These are phyloP conservation scores for Linnaemya tessellans DNA, from an alignment of 2,888 invertebrate genomes.

Conservation along the genomic window DNA sequence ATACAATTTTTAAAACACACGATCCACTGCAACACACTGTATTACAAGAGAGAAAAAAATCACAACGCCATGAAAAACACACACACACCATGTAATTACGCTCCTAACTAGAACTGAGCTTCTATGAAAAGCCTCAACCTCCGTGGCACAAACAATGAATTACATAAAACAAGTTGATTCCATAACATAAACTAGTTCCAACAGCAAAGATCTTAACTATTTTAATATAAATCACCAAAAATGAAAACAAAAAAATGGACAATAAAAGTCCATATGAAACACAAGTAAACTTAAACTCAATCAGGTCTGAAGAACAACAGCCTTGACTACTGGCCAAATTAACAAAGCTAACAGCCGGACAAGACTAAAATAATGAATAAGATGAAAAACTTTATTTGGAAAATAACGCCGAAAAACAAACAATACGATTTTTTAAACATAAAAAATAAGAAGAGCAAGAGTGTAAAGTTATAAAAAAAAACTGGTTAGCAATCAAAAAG, in stretches of 20 bases:
- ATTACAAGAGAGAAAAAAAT: not conserved
- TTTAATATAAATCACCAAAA: conserved; percentile 60
- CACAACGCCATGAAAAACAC: not conserved
- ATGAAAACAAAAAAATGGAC: conserved; percentile 9
- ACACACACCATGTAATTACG: conserved; percentile 38
- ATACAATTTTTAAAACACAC: conserved; percentile 29
- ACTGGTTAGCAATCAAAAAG: not conserved
- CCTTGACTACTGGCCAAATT: conserved; percentile 71
- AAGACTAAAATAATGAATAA: conserved; percentile 24
- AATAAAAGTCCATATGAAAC: conserved; percentile 29
- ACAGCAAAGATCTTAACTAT: conserved; percentile 54
- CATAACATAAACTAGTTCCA: conserved; percentile 2
- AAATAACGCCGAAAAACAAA: conserved; percentile 16
- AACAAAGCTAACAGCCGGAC: conserved; percentile 39
- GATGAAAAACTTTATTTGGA: conserved; percentile 21
- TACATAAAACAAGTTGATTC: conserved; percentile 26
- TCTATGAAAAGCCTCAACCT: conserved; percentile 65
- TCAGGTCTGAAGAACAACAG: conserved; percentile 61
- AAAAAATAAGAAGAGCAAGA: not conserved
- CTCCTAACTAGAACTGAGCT: conserved; percentile 19
- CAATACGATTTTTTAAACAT: not conserved
- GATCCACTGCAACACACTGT: conserved; percentile 51
- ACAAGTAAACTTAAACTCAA: conserved; percentile 48
- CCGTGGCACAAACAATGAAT: conserved; percentile 62
- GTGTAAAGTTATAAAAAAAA: too few species aligned